Evolutionary conservation across 2,797 vertebrate species (phyloP).

Genomic region (Leuciscus waleckii): DNA sequence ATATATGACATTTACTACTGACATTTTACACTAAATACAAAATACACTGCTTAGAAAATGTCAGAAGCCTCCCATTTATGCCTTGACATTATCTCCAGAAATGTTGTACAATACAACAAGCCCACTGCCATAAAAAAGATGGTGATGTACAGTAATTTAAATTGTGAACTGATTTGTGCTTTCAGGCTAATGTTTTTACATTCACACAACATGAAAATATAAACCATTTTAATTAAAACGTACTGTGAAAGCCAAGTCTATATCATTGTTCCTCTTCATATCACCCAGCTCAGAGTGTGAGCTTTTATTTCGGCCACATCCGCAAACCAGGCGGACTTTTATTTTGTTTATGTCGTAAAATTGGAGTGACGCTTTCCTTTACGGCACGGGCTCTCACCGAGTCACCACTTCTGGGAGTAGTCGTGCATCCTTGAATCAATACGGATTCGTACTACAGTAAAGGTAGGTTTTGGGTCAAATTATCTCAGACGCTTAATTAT

Average conservation of each 20-base stretch:
- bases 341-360: conserved; percentile 25
- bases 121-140: too few species aligned
- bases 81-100: neutral
- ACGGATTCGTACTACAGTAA: neutral
- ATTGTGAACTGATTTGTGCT: neutral
- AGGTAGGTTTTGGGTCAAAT: conserved; percentile 3
- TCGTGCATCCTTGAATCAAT: neutral
- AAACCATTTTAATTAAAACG: neutral
- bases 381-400: conserved; percentile 5
- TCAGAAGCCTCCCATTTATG: neutral
- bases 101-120: neutral
- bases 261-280: neutral
- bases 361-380: conserved; percentile 1
- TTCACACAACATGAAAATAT: neutral
- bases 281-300: neutral
- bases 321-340: conserved; percentile 2
- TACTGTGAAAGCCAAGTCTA: neutral
- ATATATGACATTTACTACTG: too few species aligned
- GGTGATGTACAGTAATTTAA: neutral
- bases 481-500: neutral
- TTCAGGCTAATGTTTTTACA: neutral
- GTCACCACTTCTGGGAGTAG: neutral
- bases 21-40: neutral
- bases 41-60: neutral
- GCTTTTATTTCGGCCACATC: neutral